Base-by-base conservation (phyloP, 2,113 vertebrate genomes). In the Syngnathus floridae region DNA sequence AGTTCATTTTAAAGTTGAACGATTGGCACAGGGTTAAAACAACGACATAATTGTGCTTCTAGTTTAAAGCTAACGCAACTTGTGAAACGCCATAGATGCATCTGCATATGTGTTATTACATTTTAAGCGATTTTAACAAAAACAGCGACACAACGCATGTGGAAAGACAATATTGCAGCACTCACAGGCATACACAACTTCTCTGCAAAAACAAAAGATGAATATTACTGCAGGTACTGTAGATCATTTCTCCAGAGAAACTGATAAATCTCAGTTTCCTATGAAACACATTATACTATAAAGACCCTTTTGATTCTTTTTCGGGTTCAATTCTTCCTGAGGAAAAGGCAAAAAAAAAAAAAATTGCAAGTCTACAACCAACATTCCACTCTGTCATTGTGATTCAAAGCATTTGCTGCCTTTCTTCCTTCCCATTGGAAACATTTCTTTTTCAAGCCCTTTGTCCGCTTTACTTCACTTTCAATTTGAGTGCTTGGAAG, bases 381-480 rank as follows among this genome's bases (percentile, higher is more conserved):
- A 45, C 49, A 56, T 68, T 52, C 48, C 70, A 36, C 19, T 4
- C 48, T 22, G 17, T 65, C 16, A 46, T 51, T 54, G 5, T 69
- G 17, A 48, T 58, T 55, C 37, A 56, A 37, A 21, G 4, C 52
- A 26, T 59, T 67, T 46, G 67, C 21, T 51, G 31, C 62, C 86
- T 61, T 57, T 60, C 64, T 65, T 45, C 35, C 19, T 65, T 48
- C 35, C 19, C n/a, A 60, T 71, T 49, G 56, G 26, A 64, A 64
- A 56, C 43, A 38, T 65, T 70, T 59, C 72, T 69, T 51, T 65
- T 40, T 22, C 22, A 46, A 56, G 45, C 36, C 71, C 67, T 80
- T 79, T 83, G 73, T 80, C 61, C 65, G 79, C 66, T 58, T 78
- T 80, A 75, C 82, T 80, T 85, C 84, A 80, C 85, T 86, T 89